A percentile compares a stretch with the other conserved stretches of the same genome.
Evolutionary conservation across 2,797 vertebrate genomes (phyloP).

Genomic region (Pelochelys cantorii): DNA sequence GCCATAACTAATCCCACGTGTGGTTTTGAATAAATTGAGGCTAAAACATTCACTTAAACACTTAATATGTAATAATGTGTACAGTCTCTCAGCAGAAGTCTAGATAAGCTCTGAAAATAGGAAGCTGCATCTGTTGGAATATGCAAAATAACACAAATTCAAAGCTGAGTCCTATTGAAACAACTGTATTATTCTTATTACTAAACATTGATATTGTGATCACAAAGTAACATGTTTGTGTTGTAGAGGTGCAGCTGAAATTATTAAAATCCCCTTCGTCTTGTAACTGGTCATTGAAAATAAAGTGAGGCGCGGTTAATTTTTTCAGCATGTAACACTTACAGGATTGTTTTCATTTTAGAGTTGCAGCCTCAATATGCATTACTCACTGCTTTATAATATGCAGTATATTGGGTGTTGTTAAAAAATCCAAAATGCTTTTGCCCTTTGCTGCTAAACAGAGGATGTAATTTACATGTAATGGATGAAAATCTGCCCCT

Average conservation of each 20-base stretch:
- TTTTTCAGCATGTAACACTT: constrained; percentile 9
- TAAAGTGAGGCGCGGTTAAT: constrained; percentile 22
- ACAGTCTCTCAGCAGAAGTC: neutral
- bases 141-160: neutral
- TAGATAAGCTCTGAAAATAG: neutral
- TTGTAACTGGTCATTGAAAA: constrained; percentile 13
- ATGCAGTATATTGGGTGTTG: neutral
- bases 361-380: neutral
- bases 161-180: neutral
- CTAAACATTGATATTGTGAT: neutral
- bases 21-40: neutral
- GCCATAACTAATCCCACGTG: neutral
- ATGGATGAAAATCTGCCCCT: neutral
- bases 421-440: constrained; percentile 6
- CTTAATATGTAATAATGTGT: rapidly evolving
- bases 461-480: neutral
- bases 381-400: constrained; percentile 17
- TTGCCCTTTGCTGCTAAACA: neutral
- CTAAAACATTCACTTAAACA: constrained; percentile 5
- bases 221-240: neutral
- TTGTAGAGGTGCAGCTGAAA: neutral
- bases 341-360: neutral
- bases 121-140: neutral
- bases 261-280: neutral
- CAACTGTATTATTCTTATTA: neutral